Percentiles rank a stretch among this genome's conserved stretches.
Evolutionary conservation across 2,888 invertebrate genomes (phyloP).

Genomic region (Ectobius pallidus): DNA sequence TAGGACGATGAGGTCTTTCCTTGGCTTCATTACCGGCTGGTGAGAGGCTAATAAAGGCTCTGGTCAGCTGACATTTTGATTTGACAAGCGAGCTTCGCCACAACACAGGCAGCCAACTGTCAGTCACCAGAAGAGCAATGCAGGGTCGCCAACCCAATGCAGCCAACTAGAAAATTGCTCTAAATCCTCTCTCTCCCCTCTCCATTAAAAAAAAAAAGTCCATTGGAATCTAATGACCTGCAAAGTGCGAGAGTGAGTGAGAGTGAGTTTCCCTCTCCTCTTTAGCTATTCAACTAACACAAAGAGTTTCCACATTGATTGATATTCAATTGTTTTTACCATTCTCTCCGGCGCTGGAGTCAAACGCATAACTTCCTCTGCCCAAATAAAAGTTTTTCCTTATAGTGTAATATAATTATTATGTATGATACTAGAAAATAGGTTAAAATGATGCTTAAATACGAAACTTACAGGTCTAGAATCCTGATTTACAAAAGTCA

Average conservation of each 20-base stretch:
- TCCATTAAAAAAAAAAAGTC: conserved; percentile 13
- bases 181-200: background rate
- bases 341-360: background rate
- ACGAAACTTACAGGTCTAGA: no score
- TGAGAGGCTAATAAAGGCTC: background rate
- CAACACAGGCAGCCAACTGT: background rate
- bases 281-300: background rate
- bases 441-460: no score
- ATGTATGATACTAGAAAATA: no score
- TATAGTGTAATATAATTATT: no score
- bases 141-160: conserved; percentile 1
- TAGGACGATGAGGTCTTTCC: no score
- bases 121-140: conserved; percentile 4
- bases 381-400: no score
- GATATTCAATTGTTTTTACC: conserved; percentile 23
- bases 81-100: background rate
- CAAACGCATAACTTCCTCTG: no score
- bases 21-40: no score
- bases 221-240: conserved; percentile 33
- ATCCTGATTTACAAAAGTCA: no score
- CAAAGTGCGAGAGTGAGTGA: background rate
- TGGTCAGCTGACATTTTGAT: conserved; percentile 21
- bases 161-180: conserved; percentile 34
- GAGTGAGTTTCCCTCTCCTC: no score
- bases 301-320: conserved; percentile 17